Percentiles rank a stretch among this genome's conserved stretches.
Evolutionary conservation across 2,888 invertebrate genomes (phyloP).

Genomic region (Saturnia japonica): DNA sequence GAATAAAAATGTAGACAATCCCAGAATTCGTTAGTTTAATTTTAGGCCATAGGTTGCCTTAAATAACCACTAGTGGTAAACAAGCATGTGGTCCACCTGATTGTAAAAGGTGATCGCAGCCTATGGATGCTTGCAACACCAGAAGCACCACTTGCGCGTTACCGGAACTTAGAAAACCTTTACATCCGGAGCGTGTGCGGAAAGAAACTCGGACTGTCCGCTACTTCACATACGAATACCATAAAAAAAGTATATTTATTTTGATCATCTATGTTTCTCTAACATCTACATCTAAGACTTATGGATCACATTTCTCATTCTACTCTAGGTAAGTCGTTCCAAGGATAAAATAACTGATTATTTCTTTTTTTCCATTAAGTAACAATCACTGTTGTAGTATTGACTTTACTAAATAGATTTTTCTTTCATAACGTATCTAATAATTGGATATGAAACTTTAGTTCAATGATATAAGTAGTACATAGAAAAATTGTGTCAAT

Average conservation of each 20-base stretch:
- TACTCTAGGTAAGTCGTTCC: background rate
- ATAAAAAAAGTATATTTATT: background rate
- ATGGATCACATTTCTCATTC: background rate
- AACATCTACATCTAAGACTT: background rate
- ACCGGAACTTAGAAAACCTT: no score
- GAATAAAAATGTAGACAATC: background rate
- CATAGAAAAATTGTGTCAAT: background rate
- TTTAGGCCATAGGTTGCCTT: background rate
- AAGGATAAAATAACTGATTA: constrained; percentile 6
- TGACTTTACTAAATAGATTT: background rate
- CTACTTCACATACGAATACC: no score
- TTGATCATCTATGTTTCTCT: background rate
- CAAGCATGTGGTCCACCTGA: no score
- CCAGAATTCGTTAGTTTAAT: background rate
- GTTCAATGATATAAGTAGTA: background rate
- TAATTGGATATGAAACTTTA: background rate
- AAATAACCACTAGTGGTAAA: background rate
- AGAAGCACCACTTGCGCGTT: no score
- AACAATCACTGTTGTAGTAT: background rate
- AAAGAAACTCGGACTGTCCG: no score
- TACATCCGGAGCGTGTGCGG: no score
- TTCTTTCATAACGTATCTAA: background rate
- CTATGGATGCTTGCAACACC: no score
- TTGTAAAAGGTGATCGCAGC: no score
- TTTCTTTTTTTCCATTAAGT: background rate